A percentile compares a stretch with the other conserved stretches of the same genome.
phyloP scores from a whole-genome alignment of 2,888 invertebrate species.

The Nemotelus nigrinus region DNA sequence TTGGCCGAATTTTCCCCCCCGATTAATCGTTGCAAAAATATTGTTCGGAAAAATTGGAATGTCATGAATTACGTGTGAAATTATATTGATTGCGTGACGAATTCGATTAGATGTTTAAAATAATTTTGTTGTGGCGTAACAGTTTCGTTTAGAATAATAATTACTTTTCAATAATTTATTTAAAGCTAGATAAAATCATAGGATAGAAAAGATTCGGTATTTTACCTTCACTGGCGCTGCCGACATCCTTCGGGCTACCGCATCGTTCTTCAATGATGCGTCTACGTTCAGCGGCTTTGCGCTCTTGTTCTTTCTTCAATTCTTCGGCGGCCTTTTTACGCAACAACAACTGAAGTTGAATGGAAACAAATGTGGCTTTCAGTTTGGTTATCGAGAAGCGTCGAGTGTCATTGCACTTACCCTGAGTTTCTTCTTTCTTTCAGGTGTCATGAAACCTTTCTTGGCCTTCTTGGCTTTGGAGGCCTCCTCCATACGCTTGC shows the following conservation, averaged over 20 bases:
- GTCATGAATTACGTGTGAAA: too few relatives aligned
- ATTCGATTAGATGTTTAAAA: neutral
- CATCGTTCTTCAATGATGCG: slow-evolving; percentile 96
- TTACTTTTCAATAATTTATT: neutral
- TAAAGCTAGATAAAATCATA: neutral
- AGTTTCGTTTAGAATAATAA: neutral
- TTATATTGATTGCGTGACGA: too few relatives aligned
- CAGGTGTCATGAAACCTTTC: slow-evolving; percentile 99
- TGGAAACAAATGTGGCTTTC: neutral
- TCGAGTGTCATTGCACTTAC: slow-evolving; percentile 69
- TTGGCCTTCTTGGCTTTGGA: slow-evolving; percentile 98
- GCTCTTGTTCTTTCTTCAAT: slow-evolving; percentile 98
- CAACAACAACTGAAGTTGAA: slow-evolving; percentile 83
- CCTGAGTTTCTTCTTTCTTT: slow-evolving; percentile 99
- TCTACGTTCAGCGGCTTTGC: slow-evolving; percentile 97
- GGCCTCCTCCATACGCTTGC: slow-evolving; percentile 98
- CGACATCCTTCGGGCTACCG: slow-evolving; percentile 89
- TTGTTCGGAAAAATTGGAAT: too few relatives aligned
- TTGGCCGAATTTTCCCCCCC: too few relatives aligned
- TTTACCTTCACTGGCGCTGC: slow-evolving; percentile 93
- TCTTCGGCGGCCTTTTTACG: slow-evolving; percentile 99
- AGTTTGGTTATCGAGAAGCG: neutral
- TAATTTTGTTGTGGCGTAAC: neutral
- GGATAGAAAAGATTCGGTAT: slow-evolving; percentile 24
- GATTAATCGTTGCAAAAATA: too few relatives aligned